These are phyloP conservation scores for Ochlodes sylvanus DNA, from an alignment of 2,888 invertebrate genomes.

Conservation along the genomic window DNA sequence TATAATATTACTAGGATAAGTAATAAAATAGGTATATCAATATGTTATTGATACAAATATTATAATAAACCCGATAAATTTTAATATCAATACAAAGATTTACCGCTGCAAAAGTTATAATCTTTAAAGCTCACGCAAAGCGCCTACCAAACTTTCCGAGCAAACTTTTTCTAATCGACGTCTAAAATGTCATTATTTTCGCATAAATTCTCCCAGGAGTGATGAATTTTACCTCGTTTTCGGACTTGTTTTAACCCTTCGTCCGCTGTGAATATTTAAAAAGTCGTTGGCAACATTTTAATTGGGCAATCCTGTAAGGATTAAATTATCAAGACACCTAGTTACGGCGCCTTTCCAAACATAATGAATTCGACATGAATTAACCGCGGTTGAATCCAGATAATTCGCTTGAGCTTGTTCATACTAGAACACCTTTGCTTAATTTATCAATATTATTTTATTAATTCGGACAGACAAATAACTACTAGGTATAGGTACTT, in stretches of 20 bases:
- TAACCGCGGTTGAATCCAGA: constrained; percentile 55
- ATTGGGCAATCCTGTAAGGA: constrained; percentile 82
- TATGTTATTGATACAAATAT: too few species aligned
- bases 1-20: too few species aligned
- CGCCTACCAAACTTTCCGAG: constrained; percentile 58
- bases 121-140: constrained; percentile 32
- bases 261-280: constrained; percentile 79
- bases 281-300: constrained; percentile 83
- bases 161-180: constrained; percentile 79
- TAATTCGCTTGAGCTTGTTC: constrained; percentile 11
- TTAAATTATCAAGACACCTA: constrained; percentile 85
- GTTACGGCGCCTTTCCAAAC: constrained; percentile 75
- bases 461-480: too few species aligned
- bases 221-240: constrained; percentile 78
- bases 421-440: neutral
- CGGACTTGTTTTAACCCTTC: constrained; percentile 75
- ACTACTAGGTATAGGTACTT: too few species aligned
- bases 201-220: constrained; percentile 75
- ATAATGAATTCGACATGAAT: constrained; percentile 83
- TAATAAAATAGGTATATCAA: too few species aligned
- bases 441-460: too few species aligned
- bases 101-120: neutral
- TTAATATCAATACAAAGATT: too few species aligned
- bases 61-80: too few species aligned
- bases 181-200: constrained; percentile 81